Base-by-base conservation (phyloP, 2,888 invertebrate species). In the Coenonympha arcania region DNA sequence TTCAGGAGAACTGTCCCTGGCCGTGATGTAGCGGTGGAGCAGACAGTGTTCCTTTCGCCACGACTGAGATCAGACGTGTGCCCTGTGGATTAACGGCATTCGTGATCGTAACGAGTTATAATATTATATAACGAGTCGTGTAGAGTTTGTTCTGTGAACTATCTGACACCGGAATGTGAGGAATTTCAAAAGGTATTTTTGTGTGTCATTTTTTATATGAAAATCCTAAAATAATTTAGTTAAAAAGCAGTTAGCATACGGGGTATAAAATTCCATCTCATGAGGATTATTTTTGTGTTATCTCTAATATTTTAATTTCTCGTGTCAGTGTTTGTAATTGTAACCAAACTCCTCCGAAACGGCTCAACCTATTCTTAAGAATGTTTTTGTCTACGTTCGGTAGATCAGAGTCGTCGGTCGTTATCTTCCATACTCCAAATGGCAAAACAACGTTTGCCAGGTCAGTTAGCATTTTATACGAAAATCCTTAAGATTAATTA, bases 81-180 rank as follows among this genome's bases (percentile, higher is more conserved):
- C 47, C 49, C 42, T 13, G 54, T 51, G 19, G 51, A 53, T 62
- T 63, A 56, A 58, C 60, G 57, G 65, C 59, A 60, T 51, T 66
- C 79, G 77, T 74, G 69, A 72, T 76, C 64, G 64, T 69, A 73
- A 77, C 71, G 74, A 61, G 54, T 56, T n/a, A 60, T 65, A 61
- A 66, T 65, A 78, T 85, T 83, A 84, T 79, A 85, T 84, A 83
- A 83, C 72, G 54, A 64, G 62, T 58, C 62, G 63, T 64, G 79
- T 82, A 77, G 63, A 70, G 69, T 77, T 79, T 78, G 76, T 83
- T 79, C 74, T 73, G 84, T 84, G 82, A 66, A 55, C 56, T 46
- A 50, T 48, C 52, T 49, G 41, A 16, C 18, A 46, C 43, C 28
- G 55, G 55, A 55, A 52, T 55, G 50, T 37, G 30, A 50, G 16